Base-by-base conservation (phyloP, 2,888 invertebrate genomes). In the Suillia variegata region DNA sequence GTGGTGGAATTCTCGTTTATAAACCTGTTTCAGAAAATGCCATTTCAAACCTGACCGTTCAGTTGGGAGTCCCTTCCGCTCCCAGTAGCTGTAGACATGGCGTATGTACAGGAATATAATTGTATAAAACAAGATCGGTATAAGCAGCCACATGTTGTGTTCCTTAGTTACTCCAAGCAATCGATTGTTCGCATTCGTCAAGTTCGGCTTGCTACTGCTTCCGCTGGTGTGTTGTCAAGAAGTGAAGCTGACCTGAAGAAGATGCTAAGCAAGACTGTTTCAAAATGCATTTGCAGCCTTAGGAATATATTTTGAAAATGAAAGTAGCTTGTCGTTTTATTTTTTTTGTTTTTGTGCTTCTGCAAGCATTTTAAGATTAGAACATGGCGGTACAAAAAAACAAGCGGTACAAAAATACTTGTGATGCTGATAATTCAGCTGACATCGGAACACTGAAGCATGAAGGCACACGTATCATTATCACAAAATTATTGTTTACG, bases 71-170 rank as follows among this genome's bases (percentile, higher is more conserved):
- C 77, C 77, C 62, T 71, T 74, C 57, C 80, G 76, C 2, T 67
- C 63, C 79, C 79, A 80, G 48, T 77, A 72, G 58, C 73, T 79
- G 49, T 76, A 79, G 31, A 77, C 67, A 64, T 77, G 80, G 2
- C 78, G 72, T 20, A 80, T 68, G 17, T 62, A 69, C 12, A 77
- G 68, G 58, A 67, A 73, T 21, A 70, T 54, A 51, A 69, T 22
- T 47, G 69, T 66, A 52, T 77, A 78, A 13, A 70, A 21, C 20
- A 78, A 58, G 26, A 78, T 77, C 31, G 77, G 77, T 65, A 78
- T 62, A 58, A 78, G 68, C 62, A 78, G 65, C 77, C 77, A 78
- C 77, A 78, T 77, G n/a, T n/a, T n/a, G n/a, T n/a, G n/a, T n/a
- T n/a, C n/a, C n/a, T n/a, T n/a, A n/a, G n/a, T n/a, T n/a, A n/a